Percentiles rank a stretch among this genome's conserved stretches.
Conservation (phyloP, 2,888 invertebrate species). For the Sipha maydis region DNA sequence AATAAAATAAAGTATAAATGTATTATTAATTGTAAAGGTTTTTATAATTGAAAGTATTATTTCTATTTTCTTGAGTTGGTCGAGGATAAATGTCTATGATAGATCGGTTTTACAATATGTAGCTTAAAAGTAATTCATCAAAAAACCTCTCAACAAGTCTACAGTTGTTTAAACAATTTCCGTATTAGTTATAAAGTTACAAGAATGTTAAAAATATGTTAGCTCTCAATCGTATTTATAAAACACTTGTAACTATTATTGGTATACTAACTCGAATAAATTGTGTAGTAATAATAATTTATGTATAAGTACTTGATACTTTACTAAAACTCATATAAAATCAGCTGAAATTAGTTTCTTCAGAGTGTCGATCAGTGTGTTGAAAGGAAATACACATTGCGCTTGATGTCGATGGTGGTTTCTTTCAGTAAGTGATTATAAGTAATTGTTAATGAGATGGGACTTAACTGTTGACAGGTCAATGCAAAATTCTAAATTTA, state of each 20-base stretch:
- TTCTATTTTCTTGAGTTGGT: neutral
- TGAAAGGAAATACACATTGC: constrained; percentile 29
- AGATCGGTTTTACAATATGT: constrained; percentile 9
- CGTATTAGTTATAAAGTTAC: neutral
- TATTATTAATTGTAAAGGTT: neutral
- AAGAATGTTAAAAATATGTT: neutral
- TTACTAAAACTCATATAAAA: neutral
- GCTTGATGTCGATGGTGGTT: neutral
- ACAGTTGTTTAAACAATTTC: neutral
- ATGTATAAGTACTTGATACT: neutral
- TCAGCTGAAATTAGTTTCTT: constrained; percentile 17
- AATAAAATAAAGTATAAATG: no score
- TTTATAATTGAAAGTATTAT: neutral
- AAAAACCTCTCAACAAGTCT: neutral
- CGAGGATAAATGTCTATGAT: neutral
- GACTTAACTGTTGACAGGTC: neutral
- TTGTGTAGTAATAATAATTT: neutral
- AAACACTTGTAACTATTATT: neutral
- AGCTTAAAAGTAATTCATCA: neutral
- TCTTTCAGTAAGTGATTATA: constrained; percentile 2
- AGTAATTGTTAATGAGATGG: neutral
- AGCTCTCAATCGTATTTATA: neutral
- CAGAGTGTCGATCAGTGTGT: constrained; percentile 22
- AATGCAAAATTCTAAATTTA: neutral
- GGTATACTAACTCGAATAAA: neutral